Conservation (phyloP, 2,888 invertebrate genomes). For the Tanypteryx hageni region DNA sequence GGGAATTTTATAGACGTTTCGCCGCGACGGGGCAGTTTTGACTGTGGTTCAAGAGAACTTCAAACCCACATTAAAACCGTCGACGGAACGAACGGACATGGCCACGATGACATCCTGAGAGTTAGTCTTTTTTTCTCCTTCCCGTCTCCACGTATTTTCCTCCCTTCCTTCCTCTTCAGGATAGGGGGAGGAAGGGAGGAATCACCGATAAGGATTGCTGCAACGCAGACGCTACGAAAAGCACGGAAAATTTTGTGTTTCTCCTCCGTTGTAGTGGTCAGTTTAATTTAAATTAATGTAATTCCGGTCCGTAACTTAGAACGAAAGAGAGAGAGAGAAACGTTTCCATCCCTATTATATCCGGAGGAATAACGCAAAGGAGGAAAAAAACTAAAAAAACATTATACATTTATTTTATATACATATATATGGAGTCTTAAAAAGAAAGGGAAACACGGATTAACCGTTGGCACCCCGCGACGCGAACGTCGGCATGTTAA, state of each 20-base stretch:
- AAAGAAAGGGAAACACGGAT: slow-evolving; percentile 22
- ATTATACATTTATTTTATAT: background rate
- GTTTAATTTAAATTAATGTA: slow-evolving; percentile 35
- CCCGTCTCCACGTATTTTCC: background rate
- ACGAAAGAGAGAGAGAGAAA: background rate
- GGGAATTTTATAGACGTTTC: background rate
- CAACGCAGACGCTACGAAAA: background rate
- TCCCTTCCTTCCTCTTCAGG: background rate
- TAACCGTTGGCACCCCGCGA: slow-evolving; percentile 23
- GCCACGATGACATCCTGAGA: background rate
- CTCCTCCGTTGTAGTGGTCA: background rate
- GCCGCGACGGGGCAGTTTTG: background rate
- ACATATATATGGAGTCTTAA: slow-evolving; percentile 39
- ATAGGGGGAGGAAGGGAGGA: too few relatives aligned
- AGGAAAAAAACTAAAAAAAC: background rate
- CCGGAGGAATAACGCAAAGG: background rate
- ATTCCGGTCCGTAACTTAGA: background rate
- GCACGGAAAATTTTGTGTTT: background rate
- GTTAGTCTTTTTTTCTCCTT: background rate
- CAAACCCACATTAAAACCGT: background rate
- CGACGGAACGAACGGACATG: background rate
- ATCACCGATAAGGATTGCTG: too few relatives aligned
- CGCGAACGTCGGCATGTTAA: background rate
- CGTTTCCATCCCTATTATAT: background rate
- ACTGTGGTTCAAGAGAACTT: background rate